Conservation (phyloP, 2,113 vertebrate genomes). For the Serilophus lunatus region DNA sequence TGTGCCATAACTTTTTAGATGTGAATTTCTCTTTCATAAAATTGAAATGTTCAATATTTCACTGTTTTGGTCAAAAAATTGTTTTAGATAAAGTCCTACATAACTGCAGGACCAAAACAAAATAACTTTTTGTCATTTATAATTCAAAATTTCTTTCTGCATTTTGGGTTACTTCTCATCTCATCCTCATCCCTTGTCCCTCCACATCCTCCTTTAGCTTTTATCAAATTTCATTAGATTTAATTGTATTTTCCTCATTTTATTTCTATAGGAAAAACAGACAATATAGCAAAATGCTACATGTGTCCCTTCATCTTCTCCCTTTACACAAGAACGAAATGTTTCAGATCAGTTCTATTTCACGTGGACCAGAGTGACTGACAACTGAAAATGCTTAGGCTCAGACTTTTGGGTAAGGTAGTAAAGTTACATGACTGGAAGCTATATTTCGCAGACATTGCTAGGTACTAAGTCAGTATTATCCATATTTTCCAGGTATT, state of each 20-base stretch:
- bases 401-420: not conserved
- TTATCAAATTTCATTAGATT: not conserved
- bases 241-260: not conserved
- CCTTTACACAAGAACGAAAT: not conserved
- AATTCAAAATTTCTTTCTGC: not conserved
- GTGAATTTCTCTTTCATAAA: not conserved
- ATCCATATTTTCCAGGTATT: not conserved
- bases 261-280: not conserved
- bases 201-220: not conserved
- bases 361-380: not conserved
- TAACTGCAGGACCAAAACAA: not conserved
- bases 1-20: not conserved
- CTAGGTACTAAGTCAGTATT: not conserved
- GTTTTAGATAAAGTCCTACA: not conserved
- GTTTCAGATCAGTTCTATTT: not conserved
- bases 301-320: not conserved
- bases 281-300: not conserved
- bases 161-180: not conserved
- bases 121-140: not conserved
- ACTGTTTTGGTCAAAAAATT: not conserved
- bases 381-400: not conserved
- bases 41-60: not conserved
- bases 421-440: not conserved
- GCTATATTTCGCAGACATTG: not conserved
- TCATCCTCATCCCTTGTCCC: accelerated